A percentile compares a stretch with the other conserved stretches of the same genome.
These are phyloP conservation scores for Lateolabrax maculatus DNA, from an alignment of 2,797 vertebrate genomes.

Conservation along the genomic window DNA sequence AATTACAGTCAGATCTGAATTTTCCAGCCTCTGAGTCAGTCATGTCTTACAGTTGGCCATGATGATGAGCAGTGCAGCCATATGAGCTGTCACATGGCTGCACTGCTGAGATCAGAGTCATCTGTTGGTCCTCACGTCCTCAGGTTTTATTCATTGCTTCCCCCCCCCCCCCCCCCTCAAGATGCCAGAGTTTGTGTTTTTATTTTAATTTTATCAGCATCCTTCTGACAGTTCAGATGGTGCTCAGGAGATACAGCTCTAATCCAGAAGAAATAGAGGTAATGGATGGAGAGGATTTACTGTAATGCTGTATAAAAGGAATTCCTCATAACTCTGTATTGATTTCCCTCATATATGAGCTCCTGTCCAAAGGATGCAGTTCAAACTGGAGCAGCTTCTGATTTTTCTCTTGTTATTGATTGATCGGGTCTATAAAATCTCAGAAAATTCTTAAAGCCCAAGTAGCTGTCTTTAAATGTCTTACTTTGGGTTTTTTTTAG, in stretches of 20 bases:
- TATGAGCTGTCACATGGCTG: conserved; percentile 64
- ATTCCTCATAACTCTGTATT: background rate
- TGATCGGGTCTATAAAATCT: background rate
- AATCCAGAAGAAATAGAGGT: background rate
- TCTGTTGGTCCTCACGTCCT: conserved; percentile 14
- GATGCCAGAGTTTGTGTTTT: background rate
- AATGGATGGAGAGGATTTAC: background rate
- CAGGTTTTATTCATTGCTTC: background rate
- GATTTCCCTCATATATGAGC: conserved; percentile 34
- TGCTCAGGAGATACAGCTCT: background rate
- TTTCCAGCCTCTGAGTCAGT: conserved; percentile 1
- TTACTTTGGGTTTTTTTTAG: background rate
- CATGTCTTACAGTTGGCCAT: background rate
- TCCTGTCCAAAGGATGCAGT: conserved; percentile 28
- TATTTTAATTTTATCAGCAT: background rate
- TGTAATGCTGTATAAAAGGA: conserved; percentile 1
- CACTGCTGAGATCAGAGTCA: conserved; percentile 5
- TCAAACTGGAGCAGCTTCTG: conserved; percentile 20
- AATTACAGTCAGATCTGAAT: conserved; percentile 14
- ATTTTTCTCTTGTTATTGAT: background rate
- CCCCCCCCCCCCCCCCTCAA: background rate
- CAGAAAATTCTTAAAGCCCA: background rate
- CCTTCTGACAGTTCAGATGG: background rate
- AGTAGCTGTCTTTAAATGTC: background rate
- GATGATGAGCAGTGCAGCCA: conserved; percentile 34